Base-by-base conservation (phyloP, 2,888 invertebrate species). In the Acrobasis suavella region DNA sequence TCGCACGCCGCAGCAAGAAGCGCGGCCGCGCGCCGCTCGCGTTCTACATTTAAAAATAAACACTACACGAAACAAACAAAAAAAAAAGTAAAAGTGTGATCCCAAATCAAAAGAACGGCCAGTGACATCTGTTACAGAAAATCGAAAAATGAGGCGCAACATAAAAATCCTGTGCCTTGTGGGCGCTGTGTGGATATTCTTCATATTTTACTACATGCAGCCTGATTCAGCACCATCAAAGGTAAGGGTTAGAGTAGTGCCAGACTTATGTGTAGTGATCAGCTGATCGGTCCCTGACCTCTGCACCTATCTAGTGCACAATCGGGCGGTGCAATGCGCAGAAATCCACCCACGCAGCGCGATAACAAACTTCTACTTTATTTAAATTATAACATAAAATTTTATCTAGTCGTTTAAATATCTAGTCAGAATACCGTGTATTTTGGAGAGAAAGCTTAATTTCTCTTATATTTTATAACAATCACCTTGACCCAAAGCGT, bases 1-100 rank as follows among this genome's bases (percentile, higher is more conserved):
- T 78, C 80, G 83, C 82, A 80, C 76, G 77, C 78, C 84, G 87
- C 85, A 81, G 82, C 81, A 75, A 72, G 68, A 67, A 83, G 91
- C 88, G 91, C 91, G 91, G 90, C 87, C 86, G 91, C 87, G 90
- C 89, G 90, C 89, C 86, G 87, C 85, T 65, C 74, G 70, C 73
- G 70, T 68, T 65, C 63, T 46, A 14, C n/a, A 46, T 14, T 12
- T 46, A 46, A 14, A 46, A 46, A 46, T 46, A 46, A 46, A 46
- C 12, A 46, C 46, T 14, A 46, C 46, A n/a, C 46, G 46, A 14
- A 22, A 32, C 38, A 15, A 17, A n/a, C 59, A 69, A 64, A 68
- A 75, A 77, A 74, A 74, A 75, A 78, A 73, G 68, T 76, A 75
- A 76, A 79, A 77, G 69, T 14, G 63, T 64, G 56, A 49, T 17